A percentile compares a stretch with the other conserved stretches of the same genome.
Evolutionary conservation across 2,888 invertebrate genomes (phyloP).

Genomic region (Caenorhabditis sp.): DNA sequence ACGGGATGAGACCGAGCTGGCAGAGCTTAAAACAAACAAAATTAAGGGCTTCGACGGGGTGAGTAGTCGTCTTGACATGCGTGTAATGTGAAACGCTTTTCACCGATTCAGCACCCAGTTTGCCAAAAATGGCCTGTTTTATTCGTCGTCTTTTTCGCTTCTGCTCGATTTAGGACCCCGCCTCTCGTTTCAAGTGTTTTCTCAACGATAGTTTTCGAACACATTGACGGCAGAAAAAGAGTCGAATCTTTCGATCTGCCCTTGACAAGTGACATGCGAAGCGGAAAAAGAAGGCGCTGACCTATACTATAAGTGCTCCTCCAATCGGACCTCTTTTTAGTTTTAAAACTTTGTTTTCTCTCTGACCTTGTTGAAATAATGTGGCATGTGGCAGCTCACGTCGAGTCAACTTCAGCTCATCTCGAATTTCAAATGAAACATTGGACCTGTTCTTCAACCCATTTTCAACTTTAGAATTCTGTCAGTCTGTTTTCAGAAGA

Average conservation of each 20-base stretch:
- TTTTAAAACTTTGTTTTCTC: background rate
- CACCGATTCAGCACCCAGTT: constrained; percentile 57
- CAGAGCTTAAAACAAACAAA: constrained; percentile 69
- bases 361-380: constrained; percentile 9
- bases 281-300: constrained; percentile 27
- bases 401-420: background rate
- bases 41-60: constrained; percentile 64
- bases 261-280: constrained; percentile 51
- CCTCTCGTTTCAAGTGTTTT: constrained; percentile 29
- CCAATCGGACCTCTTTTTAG: constrained; percentile 1
- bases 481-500: no score
- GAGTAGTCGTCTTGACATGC: constrained; percentile 64
- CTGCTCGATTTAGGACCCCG: constrained; percentile 21
- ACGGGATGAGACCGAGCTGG: constrained; percentile 59
- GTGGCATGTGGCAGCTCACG: background rate
- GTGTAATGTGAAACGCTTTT: constrained; percentile 64
- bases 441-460: background rate
- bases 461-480: no score
- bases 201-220: constrained; percentile 25
- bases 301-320: constrained; percentile 26
- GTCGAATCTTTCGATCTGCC: constrained; percentile 21
- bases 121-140: constrained; percentile 49
- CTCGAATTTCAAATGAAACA: constrained; percentile 26
- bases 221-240: background rate
- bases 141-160: constrained; percentile 16